Percentiles rank a stretch among this genome's conserved stretches.
phyloP scores from a whole-genome alignment of 2,113 vertebrate species.

The Poeciliopsis turrubarensis region DNA sequence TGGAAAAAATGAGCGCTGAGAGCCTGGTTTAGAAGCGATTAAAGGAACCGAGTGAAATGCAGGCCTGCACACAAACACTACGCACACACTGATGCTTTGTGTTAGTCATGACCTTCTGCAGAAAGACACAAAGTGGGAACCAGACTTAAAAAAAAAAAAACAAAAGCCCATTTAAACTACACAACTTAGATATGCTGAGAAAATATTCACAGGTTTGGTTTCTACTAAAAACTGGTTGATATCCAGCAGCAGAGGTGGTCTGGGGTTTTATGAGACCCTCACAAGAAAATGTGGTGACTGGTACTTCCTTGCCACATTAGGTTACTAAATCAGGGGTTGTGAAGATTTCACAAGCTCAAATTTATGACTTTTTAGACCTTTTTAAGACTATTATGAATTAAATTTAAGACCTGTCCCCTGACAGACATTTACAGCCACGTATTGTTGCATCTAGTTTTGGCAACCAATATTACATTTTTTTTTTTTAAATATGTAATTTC shows the following conservation, averaged over 20 bases:
- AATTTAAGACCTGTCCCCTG: no score
- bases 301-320: neutral
- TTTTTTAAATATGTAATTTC: no score
- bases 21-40: slow-evolving; percentile 64
- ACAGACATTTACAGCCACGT: no score
- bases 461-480: no score
- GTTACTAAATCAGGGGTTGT: no score
- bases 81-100: slow-evolving; percentile 9
- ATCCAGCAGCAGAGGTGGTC: neutral
- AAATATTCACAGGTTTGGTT: neutral
- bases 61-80: slow-evolving; percentile 2
- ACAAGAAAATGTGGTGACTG: neutral
- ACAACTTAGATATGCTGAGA: neutral
- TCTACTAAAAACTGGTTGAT: neutral
- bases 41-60: slow-evolving; percentile 30
- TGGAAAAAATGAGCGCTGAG: slow-evolving; percentile 54
- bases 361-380: no score
- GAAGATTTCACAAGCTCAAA: no score
- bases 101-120: slow-evolving; percentile 27
- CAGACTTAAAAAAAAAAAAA: neutral
- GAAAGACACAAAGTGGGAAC: slow-evolving; percentile 5
- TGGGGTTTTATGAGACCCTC: neutral
- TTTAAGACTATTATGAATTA: no score
- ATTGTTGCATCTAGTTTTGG: no score
- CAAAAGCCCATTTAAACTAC: neutral